Conservation (phyloP, 2,888 invertebrate genomes). For the Plebejus melissa region DNA sequence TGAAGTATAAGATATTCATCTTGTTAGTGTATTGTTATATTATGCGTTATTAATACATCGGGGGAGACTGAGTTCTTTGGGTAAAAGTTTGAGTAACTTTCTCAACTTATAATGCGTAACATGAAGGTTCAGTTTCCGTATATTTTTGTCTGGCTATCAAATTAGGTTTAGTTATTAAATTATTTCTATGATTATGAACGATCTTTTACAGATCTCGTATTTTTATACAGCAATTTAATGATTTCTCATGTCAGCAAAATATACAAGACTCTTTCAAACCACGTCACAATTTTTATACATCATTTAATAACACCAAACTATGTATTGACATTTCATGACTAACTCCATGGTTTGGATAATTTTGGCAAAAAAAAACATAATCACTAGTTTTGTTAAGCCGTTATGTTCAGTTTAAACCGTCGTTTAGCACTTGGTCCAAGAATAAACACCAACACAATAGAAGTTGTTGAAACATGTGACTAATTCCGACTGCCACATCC, state of each 20-base stretch:
- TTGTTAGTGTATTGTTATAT: conserved; percentile 17
- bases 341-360: too few species aligned
- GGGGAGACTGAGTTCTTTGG: not conserved
- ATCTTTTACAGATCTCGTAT: too few species aligned
- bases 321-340: not conserved
- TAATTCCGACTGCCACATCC: conserved; percentile 21
- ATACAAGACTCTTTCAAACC: too few species aligned
- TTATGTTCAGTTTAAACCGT: not conserved
- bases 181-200: too few species aligned
- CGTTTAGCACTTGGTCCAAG: not conserved
- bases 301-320: too few species aligned
- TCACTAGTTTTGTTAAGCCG: not conserved
- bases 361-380: too few species aligned
- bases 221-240: too few species aligned
- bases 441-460: conserved; percentile 6
- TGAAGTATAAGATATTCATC: conserved; percentile 18
- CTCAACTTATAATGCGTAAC: not conserved
- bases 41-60: not conserved
- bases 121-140: not conserved
- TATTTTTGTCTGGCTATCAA: not conserved
- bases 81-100: not conserved
- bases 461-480: conserved; percentile 24
- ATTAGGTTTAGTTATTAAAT: not conserved
- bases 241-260: too few species aligned
- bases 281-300: too few species aligned